A percentile compares a stretch with the other conserved stretches of the same genome.
Evolutionary conservation across 2,888 invertebrate species (phyloP).

Genomic region (Temnothorax ravouxi): DNA sequence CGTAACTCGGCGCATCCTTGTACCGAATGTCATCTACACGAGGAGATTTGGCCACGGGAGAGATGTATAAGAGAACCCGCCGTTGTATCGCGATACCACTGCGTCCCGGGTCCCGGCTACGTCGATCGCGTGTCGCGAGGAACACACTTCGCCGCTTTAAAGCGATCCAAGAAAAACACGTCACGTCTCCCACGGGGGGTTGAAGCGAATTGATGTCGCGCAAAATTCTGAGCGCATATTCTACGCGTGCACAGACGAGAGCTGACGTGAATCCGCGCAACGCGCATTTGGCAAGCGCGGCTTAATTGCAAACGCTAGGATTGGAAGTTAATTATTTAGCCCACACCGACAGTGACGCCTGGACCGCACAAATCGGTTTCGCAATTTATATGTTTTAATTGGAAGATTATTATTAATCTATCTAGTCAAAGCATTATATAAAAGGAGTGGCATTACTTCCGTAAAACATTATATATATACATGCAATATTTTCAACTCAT

Average conservation of each 20-base stretch:
- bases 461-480: not conserved
- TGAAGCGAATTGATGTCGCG: slow-evolving; percentile 23
- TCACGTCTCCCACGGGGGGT: slow-evolving; percentile 38
- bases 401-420: not conserved
- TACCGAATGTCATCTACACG: slow-evolving; percentile 65
- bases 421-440: not conserved
- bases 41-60: slow-evolving; percentile 41
- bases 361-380: not conserved
- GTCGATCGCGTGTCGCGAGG: slow-evolving; percentile 45
- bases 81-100: slow-evolving; percentile 28
- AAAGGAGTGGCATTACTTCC: not conserved
- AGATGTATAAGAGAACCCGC: slow-evolving; percentile 30
- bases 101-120: slow-evolving; percentile 8
- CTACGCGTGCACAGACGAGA: not conserved
- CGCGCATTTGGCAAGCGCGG: slow-evolving; percentile 6
- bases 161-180: slow-evolving; percentile 67
- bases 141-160: slow-evolving; percentile 10
- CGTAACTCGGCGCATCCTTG: slow-evolving; percentile 72
- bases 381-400: not conserved
- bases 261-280: slow-evolving; percentile 19
- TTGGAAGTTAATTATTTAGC: slow-evolving; percentile 22
- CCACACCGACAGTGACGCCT: not conserved
- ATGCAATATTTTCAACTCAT: not conserved
- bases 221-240: slow-evolving; percentile 24
- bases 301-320: slow-evolving; percentile 22